These are phyloP conservation scores for Sebastes cheni DNA, from an alignment of 2,797 vertebrate species.

Conservation along the genomic window DNA sequence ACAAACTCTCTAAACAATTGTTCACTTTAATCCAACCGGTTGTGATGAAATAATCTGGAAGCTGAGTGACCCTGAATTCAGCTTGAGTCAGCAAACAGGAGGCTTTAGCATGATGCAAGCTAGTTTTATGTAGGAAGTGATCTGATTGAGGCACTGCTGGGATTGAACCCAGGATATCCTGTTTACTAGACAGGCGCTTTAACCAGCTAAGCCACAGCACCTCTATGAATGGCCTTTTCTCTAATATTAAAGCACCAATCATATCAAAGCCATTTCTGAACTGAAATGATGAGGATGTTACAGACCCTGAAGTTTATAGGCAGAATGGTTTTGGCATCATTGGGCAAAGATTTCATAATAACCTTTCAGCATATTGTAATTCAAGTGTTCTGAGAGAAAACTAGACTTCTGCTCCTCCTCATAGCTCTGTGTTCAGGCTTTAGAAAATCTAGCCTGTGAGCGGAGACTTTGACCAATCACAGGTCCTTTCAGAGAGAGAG, in stretches of 20 bases:
- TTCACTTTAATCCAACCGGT: constrained; percentile 19
- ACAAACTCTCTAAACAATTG: neutral
- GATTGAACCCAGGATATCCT: neutral
- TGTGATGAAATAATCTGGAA: neutral
- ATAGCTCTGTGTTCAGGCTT: no score
- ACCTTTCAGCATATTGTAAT: no score
- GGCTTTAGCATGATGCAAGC: neutral
- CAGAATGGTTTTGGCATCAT: no score
- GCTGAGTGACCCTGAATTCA: neutral
- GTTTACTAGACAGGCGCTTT: neutral
- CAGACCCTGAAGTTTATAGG: no score
- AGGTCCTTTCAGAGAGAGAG: no score
- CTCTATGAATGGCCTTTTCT: neutral
- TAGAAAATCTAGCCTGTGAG: no score
- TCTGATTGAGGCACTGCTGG: neutral
- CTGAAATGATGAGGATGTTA: no score
- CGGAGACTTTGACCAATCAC: no score
- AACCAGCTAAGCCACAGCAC: neutral
- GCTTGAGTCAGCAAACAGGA: constrained; percentile 4
- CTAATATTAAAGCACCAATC: neutral
- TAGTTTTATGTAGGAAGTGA: neutral
- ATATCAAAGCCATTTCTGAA: no score
- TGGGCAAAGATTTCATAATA: no score
- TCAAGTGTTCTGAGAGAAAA: no score
- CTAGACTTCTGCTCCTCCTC: no score